phyloP scores from a whole-genome alignment of 1,140 invertebrate species.

The Panagrolaimus sp. region DNA sequence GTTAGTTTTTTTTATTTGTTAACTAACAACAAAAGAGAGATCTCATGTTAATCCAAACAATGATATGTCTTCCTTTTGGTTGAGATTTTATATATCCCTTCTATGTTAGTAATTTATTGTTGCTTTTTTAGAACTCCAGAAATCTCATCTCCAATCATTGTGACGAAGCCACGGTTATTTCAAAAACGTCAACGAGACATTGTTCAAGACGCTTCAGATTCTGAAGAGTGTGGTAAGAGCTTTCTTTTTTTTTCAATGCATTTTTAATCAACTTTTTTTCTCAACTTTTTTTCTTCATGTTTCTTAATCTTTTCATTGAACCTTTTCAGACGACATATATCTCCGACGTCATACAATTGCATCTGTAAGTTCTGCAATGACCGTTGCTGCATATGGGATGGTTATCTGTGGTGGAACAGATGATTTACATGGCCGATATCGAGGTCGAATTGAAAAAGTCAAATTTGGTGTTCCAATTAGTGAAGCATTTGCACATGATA shows the following conservation, averaged over 20 bases:
- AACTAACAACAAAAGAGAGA: too few relatives aligned
- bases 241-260: background rate
- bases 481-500: constrained; percentile 58
- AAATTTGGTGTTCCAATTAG: constrained; percentile 58
- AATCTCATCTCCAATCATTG: too few relatives aligned
- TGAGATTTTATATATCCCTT: too few relatives aligned
- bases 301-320: background rate
- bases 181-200: constrained; percentile 12
- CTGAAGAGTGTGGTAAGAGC: background rate
- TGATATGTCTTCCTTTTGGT: too few relatives aligned
- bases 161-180: constrained; percentile 2
- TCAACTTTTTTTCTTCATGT: background rate
- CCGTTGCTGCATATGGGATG: constrained; percentile 53
- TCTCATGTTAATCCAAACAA: too few relatives aligned
- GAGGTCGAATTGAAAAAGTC: constrained; percentile 58
- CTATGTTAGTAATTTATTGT: too few relatives aligned
- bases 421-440: constrained; percentile 55
- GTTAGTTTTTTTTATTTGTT: too few relatives aligned
- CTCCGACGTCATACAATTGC: constrained; percentile 40
- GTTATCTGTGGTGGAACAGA: constrained; percentile 55
- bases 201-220: background rate
- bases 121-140: too few relatives aligned
- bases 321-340: constrained; percentile 1
- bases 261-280: background rate
- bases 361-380: constrained; percentile 35